Conservation (phyloP, 1,140 invertebrate species). For the Ephestia elutella region DNA sequence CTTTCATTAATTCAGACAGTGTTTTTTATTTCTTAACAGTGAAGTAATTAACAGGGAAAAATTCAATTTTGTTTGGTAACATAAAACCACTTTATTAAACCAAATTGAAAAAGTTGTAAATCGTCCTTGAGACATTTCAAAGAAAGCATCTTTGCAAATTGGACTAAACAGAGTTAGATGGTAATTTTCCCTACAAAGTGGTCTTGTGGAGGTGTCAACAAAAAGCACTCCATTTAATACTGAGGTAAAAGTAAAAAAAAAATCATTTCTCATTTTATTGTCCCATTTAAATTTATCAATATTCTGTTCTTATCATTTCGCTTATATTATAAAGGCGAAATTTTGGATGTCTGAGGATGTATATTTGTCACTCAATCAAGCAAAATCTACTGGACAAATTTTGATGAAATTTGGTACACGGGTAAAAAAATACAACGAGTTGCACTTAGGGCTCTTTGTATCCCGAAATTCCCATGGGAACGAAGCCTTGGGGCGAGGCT, state of each 20-base stretch:
- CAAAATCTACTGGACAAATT: too few relatives aligned
- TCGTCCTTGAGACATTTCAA: not conserved
- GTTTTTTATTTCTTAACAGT: constrained; percentile 27
- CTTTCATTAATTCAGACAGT: constrained; percentile 37
- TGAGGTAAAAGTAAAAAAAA: constrained; percentile 11
- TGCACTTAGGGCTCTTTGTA: too few relatives aligned
- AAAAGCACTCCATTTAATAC: not conserved
- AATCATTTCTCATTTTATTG: too few relatives aligned
- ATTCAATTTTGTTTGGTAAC: constrained; percentile 23
- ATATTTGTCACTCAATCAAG: too few relatives aligned
- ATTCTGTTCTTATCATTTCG: too few relatives aligned
- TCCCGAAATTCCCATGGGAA: too few relatives aligned
- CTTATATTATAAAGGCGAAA: too few relatives aligned
- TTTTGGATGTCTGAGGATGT: too few relatives aligned
- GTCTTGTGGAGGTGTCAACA: not conserved
- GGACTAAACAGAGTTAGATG: constrained; percentile 6
- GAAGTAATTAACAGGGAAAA: constrained; percentile 28
- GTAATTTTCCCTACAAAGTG: not conserved
- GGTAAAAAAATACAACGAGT: too few relatives aligned
- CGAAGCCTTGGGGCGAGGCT: too few relatives aligned
- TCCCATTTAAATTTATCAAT: too few relatives aligned
- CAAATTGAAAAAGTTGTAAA: constrained; percentile 10
- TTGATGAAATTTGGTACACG: too few relatives aligned
- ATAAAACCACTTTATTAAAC: constrained; percentile 21
- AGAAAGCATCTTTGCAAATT: not conserved